phyloP scores from a whole-genome alignment of 1,140 invertebrate genomes.

The Microplitis demolitor region DNA sequence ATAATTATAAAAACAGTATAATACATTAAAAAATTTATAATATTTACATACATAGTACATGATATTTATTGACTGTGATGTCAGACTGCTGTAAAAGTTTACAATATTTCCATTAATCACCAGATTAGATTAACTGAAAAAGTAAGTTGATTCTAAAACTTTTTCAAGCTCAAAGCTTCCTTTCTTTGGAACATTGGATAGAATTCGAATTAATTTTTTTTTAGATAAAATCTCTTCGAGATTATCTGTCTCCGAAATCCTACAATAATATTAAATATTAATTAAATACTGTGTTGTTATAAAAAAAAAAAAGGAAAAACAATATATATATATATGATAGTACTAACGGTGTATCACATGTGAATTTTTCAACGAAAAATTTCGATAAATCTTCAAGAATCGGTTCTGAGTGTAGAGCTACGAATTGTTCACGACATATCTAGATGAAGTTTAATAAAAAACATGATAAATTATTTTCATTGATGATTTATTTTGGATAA shows the following conservation, averaged over 20 bases:
- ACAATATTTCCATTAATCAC: no score
- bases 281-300: constrained; percentile 9
- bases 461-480: no score
- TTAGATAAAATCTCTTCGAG: constrained; percentile 62
- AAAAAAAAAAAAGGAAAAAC: no score
- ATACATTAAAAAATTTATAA: no score
- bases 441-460: constrained; percentile 49
- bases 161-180: constrained; percentile 77
- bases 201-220: constrained; percentile 66
- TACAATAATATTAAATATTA: constrained; percentile 42
- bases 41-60: no score
- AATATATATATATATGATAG: not conserved
- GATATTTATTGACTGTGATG: no score
- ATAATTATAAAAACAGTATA: no score
- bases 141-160: constrained; percentile 80
- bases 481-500: not conserved
- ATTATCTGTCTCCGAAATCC: constrained; percentile 61
- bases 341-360: constrained; percentile 1
- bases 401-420: constrained; percentile 89
- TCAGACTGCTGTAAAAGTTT: no score
- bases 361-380: constrained; percentile 72
- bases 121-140: constrained; percentile 70
- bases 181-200: constrained; percentile 70
- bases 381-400: constrained; percentile 88
- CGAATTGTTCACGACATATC: constrained; percentile 96